Evolutionary conservation across 2,888 invertebrate genomes (phyloP).

Genomic region (Flabesymbios commensalis): DNA sequence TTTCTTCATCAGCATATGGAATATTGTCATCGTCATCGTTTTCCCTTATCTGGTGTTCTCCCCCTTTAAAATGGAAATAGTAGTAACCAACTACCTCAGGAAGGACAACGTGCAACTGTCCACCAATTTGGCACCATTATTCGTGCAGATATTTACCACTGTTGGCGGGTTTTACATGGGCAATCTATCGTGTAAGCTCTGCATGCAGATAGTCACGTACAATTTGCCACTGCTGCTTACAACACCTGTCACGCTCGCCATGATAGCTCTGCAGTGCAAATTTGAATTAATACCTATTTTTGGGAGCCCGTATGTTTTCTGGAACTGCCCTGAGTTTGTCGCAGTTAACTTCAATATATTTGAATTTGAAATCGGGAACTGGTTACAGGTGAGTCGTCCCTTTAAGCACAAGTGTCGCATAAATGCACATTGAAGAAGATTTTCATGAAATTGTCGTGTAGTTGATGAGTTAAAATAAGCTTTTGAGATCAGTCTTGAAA

Average conservation of each 20-base stretch:
- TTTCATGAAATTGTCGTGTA: no score
- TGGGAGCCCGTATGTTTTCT: no score
- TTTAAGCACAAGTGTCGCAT: no score
- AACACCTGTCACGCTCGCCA: conserved; percentile 48
- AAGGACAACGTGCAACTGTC: not conserved
- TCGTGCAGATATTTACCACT: conserved; percentile 40
- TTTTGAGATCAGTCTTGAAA: no score
- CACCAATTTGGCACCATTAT: not conserved
- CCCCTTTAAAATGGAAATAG: conserved; percentile 8
- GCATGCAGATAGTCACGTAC: conserved; percentile 63
- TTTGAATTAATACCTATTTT: no score
- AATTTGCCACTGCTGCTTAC: conserved; percentile 61
- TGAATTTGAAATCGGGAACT: no score
- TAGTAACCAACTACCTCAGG: not conserved
- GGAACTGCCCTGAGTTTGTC: no score
- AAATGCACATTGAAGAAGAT: no score
- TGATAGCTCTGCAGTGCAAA: conserved; percentile 9
- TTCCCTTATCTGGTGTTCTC: conserved; percentile 23
- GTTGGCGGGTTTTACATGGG: conserved; percentile 63
- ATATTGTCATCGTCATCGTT: conserved; percentile 42
- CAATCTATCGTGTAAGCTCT: conserved; percentile 65
- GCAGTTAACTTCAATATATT: no score
- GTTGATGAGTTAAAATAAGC: no score
- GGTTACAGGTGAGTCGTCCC: no score
- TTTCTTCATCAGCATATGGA: conserved; percentile 46